These are phyloP conservation scores for Zaprionus ornatus DNA, from an alignment of 1,140 invertebrate genomes.

Conservation along the genomic window DNA sequence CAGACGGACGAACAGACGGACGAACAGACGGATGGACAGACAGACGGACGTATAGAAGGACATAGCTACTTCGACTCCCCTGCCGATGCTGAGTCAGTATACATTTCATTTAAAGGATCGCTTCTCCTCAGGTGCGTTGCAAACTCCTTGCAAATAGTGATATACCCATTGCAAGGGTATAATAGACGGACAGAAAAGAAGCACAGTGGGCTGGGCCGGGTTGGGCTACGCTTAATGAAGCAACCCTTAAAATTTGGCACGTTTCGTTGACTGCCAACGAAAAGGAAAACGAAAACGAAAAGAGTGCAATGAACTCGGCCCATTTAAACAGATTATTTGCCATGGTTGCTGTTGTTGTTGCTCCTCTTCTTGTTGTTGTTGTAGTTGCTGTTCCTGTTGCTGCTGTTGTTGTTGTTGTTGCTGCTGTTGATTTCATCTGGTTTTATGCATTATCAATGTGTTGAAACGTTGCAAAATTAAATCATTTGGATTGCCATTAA, in stretches of 20 bases:
- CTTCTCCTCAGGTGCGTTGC: too few relatives aligned
- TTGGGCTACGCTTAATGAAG: slow-evolving; percentile 67
- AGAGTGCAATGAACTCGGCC: slow-evolving; percentile 64
- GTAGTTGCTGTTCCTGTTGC: neutral
- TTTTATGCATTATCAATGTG: slow-evolving; percentile 38
- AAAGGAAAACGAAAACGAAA: slow-evolving; percentile 53
- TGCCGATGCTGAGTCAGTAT: too few relatives aligned
- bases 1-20: too few relatives aligned
- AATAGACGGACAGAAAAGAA: neutral
- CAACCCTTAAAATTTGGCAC: slow-evolving; percentile 80
- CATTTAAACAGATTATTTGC: slow-evolving; percentile 48
- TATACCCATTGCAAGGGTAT: neutral
- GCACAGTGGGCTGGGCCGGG: neutral
- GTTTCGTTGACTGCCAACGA: slow-evolving; percentile 55
- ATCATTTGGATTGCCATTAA: slow-evolving; percentile 37
- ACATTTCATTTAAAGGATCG: too few relatives aligned
- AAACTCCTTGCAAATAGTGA: too few relatives aligned
- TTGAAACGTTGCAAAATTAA: slow-evolving; percentile 38
- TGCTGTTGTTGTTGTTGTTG: slow-evolving; percentile 17
- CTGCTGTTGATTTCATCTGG: slow-evolving; percentile 7
- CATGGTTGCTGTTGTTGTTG: neutral
- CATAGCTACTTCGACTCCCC: too few relatives aligned
- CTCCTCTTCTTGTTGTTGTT: slow-evolving; percentile 9
- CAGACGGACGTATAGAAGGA: too few relatives aligned
- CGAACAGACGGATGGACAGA: too few relatives aligned